These are phyloP conservation scores for Mactra quadrangularis DNA, from an alignment of 1,140 invertebrate species.

Conservation along the genomic window DNA sequence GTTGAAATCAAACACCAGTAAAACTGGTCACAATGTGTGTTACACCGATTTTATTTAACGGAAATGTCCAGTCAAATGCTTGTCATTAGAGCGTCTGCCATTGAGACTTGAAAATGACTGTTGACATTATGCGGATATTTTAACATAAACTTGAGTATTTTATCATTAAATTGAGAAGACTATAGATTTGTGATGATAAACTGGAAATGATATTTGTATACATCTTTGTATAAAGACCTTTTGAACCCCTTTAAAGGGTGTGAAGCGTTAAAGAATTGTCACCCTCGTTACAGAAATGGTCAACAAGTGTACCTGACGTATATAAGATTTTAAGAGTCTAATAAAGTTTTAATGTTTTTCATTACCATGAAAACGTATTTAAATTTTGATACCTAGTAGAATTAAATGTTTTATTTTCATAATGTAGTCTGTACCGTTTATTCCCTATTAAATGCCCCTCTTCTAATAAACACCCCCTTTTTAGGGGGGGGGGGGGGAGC, in stretches of 20 bases:
- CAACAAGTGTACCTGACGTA: no score
- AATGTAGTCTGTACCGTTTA: no score
- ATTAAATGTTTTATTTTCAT: no score
- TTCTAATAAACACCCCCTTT: no score
- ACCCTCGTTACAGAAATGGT: no score
- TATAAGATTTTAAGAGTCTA: no score
- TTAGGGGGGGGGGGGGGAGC: no score
- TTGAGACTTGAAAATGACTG: conserved; percentile 11
- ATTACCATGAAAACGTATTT: no score
- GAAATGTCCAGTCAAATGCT: conserved; percentile 16
- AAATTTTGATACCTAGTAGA: no score
- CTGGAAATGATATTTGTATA: conserved; percentile 47
- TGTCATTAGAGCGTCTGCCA: conserved; percentile 28
- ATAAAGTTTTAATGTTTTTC: no score
- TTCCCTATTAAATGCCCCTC: no score
- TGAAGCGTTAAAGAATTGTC: conserved; percentile 1
- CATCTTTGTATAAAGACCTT: conserved; percentile 25
- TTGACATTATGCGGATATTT: conserved; percentile 31
- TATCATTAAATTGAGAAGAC: conserved; percentile 43
- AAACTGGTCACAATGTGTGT: background rate
- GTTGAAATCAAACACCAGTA: conserved; percentile 19
- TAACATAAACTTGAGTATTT: conserved; percentile 47
- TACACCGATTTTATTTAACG: conserved; percentile 13
- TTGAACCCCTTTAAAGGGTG: conserved; percentile 30
- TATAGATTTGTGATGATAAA: conserved; percentile 33